Evolutionary conservation across 2,888 invertebrate species (phyloP).

Genomic region (Cyaniris semiargus): DNA sequence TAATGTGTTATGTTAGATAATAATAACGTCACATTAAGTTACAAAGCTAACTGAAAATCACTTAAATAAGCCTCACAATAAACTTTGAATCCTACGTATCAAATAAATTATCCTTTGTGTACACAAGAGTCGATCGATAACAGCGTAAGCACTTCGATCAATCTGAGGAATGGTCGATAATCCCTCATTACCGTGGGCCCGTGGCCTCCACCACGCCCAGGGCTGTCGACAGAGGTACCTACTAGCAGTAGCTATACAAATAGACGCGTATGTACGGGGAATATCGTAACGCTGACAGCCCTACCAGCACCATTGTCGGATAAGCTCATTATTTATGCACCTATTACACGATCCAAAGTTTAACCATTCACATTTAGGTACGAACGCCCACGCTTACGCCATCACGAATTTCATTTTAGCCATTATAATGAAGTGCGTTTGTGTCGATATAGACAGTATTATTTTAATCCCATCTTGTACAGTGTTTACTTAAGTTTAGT

Average conservation of each 20-base stretch:
- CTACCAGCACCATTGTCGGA: slow-evolving; percentile 41
- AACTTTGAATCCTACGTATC: slow-evolving; percentile 20
- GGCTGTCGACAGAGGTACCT: neutral
- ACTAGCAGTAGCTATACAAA: neutral
- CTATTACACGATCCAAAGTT: slow-evolving; percentile 43
- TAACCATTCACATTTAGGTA: slow-evolving; percentile 43
- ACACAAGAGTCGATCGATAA: slow-evolving; percentile 43
- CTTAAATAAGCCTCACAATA: slow-evolving; percentile 14
- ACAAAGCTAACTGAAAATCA: slow-evolving; percentile 3
- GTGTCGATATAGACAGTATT: slow-evolving; percentile 3
- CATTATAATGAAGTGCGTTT: neutral
- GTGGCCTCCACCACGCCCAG: slow-evolving; percentile 37
- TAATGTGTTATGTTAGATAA: neutral
- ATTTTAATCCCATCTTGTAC: slow-evolving; percentile 3
- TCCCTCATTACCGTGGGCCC: slow-evolving; percentile 45
- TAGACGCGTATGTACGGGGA: neutral
- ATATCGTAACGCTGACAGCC: neutral
- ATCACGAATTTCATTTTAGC: slow-evolving; percentile 38
- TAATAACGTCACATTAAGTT: neutral
- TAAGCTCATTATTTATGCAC: slow-evolving; percentile 46
- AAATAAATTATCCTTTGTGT: slow-evolving; percentile 31
- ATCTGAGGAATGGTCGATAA: slow-evolving; percentile 46
- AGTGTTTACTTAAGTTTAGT: neutral
- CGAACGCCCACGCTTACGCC: slow-evolving; percentile 42
- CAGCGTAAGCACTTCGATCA: slow-evolving; percentile 40